These are phyloP conservation scores for Euphonia xanthogaster DNA, from an alignment of 2,797 vertebrate genomes.

Conservation along the genomic window DNA sequence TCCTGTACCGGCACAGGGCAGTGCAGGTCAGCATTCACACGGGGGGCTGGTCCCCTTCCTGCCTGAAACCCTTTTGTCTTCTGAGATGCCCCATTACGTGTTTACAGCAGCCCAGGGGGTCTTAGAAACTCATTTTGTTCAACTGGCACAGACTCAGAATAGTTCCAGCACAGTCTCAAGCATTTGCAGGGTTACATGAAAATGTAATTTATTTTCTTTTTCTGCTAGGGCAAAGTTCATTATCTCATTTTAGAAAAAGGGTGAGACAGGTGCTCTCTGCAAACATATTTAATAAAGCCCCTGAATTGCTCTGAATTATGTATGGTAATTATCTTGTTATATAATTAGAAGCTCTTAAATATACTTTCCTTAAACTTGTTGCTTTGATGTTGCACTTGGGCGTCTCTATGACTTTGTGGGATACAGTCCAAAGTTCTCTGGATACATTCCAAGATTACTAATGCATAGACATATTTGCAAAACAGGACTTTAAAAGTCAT, in stretches of 20 bases:
- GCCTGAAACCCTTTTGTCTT: neutral
- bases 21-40: rapidly evolving
- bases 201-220: neutral
- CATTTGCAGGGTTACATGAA: neutral
- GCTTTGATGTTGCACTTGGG: slow-evolving; percentile 27
- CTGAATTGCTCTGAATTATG: neutral
- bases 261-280: neutral
- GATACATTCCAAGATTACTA: slow-evolving; percentile 6
- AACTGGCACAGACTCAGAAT: neutral
- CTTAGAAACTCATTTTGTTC: neutral
- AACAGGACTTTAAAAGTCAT: neutral
- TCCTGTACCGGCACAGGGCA: neutral
- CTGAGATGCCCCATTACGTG: rapidly evolving
- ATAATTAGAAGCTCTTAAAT: slow-evolving; percentile 10
- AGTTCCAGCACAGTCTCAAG: neutral
- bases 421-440: neutral
- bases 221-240: neutral
- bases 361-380: slow-evolving; percentile 13
- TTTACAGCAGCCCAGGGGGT: neutral
- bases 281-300: slow-evolving; percentile 3
- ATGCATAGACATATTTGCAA: neutral
- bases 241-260: neutral
- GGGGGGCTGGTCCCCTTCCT: neutral
- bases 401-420: neutral
- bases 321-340: slow-evolving; percentile 32